Conservation (phyloP, 2,113 vertebrate species). For the Corydoras maculifer region DNA sequence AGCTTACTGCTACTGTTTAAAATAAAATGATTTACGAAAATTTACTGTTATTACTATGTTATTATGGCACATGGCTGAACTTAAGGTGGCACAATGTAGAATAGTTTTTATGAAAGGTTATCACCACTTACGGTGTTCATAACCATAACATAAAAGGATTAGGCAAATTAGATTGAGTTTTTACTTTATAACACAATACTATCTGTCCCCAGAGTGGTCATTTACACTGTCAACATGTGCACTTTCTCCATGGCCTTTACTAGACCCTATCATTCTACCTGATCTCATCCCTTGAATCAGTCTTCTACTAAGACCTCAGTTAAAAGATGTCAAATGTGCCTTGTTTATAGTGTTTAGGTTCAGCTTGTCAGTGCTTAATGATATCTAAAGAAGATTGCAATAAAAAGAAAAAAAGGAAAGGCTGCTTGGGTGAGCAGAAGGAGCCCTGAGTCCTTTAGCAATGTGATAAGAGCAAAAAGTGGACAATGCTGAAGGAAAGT, state of each 20-base stretch:
- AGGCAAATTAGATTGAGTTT: too few relatives aligned
- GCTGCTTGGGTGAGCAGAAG: slow-evolving; percentile 56
- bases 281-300: slow-evolving; percentile 55
- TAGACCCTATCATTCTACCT: slow-evolving; percentile 47
- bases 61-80: too few relatives aligned
- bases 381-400: slow-evolving; percentile 74
- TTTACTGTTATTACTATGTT: too few relatives aligned
- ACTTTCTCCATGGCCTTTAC: slow-evolving; percentile 30
- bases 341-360: slow-evolving; percentile 62
- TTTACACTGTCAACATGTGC: slow-evolving; percentile 26
- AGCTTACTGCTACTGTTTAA: too few relatives aligned
- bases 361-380: slow-evolving; percentile 68
- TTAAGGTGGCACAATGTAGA: too few relatives aligned
- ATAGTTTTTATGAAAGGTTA: too few relatives aligned
- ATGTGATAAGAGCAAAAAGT: slow-evolving; percentile 47
- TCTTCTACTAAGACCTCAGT: slow-evolving; percentile 55
- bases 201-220: background rate
- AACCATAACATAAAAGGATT: too few relatives aligned
- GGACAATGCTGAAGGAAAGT: slow-evolving; percentile 67
- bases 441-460: slow-evolving; percentile 45
- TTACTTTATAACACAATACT: too few relatives aligned
- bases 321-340: slow-evolving; percentile 79
- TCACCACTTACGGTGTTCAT: too few relatives aligned
- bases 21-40: too few relatives aligned
- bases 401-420: slow-evolving; percentile 63